Evolutionary conservation across 1,140 invertebrate genomes (phyloP).

Genomic region (Platorchestia sp.): DNA sequence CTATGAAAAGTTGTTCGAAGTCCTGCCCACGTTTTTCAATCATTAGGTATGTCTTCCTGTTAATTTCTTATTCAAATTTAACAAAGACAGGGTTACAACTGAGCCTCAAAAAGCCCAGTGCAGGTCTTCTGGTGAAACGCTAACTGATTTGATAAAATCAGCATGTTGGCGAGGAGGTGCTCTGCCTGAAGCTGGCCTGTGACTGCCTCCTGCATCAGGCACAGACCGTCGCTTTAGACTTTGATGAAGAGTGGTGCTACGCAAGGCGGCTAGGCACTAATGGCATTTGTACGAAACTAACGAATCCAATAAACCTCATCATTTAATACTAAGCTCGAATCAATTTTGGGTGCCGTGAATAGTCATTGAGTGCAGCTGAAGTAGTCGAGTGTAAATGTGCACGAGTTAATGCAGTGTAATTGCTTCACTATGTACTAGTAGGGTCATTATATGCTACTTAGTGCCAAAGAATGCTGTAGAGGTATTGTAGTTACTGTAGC

Average conservation of each 20-base stretch:
- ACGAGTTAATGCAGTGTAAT: slow-evolving; percentile 36
- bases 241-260: neutral
- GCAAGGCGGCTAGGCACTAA: neutral
- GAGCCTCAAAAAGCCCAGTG: neutral
- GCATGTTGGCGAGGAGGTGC: neutral
- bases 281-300: neutral
- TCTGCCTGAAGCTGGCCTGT: neutral
- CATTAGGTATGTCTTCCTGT: neutral
- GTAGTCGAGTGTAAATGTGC: slow-evolving; percentile 32
- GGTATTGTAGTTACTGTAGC: slow-evolving; percentile 45
- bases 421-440: slow-evolving; percentile 45
- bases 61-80: neutral
- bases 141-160: neutral
- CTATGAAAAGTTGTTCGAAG: neutral
- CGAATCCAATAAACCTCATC: neutral
- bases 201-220: neutral
- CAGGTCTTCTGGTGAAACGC: neutral
- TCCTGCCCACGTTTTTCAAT: neutral
- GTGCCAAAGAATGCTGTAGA: slow-evolving; percentile 51
- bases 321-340: neutral
- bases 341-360: neutral
- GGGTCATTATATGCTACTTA: slow-evolving; percentile 42
- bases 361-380: neutral
- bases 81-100: neutral
- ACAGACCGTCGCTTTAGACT: neutral